phyloP scores from a whole-genome alignment of 2,797 vertebrate genomes.

The Pogoniulus pusillus region DNA sequence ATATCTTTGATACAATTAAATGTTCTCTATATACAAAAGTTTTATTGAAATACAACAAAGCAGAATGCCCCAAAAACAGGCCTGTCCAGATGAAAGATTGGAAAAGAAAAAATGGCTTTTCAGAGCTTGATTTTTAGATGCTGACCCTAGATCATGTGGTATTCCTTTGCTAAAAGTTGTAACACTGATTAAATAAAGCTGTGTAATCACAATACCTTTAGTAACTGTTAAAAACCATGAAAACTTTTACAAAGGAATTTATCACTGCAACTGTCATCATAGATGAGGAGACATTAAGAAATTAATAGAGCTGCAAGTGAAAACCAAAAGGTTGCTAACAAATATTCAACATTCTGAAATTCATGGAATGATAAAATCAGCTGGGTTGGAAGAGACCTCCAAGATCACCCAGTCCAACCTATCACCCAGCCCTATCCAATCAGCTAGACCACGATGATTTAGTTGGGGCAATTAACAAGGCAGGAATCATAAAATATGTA shows the following conservation, averaged over 20 bases:
- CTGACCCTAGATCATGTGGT: not conserved
- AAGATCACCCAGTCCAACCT: too few species aligned
- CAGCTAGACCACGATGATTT: too few species aligned
- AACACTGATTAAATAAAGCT: not conserved
- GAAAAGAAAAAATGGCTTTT: not conserved
- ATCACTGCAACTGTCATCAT: not conserved
- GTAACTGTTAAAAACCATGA: not conserved
- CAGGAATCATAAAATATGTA: too few species aligned
- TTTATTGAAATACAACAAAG: not conserved
- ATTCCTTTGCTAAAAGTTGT: not conserved
- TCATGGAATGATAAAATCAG: too few species aligned
- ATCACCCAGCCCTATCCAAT: too few species aligned
- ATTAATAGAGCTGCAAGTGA: not conserved
- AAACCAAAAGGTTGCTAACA: not conserved
- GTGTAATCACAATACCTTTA: not conserved
- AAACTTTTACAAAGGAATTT: not conserved
- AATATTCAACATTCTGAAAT: not conserved
- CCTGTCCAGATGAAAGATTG: not conserved
- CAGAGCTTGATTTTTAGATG: not conserved
- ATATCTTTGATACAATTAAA: not conserved
- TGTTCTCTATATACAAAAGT: not conserved
- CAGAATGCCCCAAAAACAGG: not conserved
- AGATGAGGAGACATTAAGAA: not conserved
- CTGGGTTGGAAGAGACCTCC: too few species aligned
- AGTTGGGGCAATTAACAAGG: too few species aligned